Percentiles rank a stretch among this genome's conserved stretches.
These are phyloP conservation scores for Neolamprologus hecqui DNA, from an alignment of 2,113 vertebrate species.

Conservation along the genomic window DNA sequence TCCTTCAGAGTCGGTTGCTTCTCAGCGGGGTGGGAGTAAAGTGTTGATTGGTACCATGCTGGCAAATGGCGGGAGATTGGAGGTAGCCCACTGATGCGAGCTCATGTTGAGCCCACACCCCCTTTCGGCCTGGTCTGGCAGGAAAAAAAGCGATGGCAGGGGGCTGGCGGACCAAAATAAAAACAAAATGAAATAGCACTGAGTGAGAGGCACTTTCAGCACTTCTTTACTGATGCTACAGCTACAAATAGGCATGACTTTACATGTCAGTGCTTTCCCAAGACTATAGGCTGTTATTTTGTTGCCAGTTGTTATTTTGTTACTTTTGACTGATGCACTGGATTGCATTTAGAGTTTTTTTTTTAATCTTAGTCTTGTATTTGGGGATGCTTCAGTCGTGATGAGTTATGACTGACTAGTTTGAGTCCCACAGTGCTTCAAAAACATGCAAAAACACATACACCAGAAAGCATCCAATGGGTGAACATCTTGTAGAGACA, in stretches of 20 bases:
- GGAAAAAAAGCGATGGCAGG: conserved; percentile 10
- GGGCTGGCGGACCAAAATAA: neutral
- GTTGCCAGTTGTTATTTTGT: neutral
- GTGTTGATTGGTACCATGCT: conserved; percentile 71
- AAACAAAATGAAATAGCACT: conserved; percentile 7
- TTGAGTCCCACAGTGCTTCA: neutral
- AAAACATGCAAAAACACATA: neutral
- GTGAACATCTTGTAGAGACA: neutral
- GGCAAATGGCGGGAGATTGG: conserved; percentile 51
- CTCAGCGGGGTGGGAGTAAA: conserved; percentile 50
- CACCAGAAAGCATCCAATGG: neutral
- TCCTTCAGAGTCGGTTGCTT: conserved; percentile 46
- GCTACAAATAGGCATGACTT: neutral
- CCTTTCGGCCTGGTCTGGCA: conserved; percentile 23
- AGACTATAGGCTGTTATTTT: neutral
- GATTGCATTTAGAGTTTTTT: neutral
- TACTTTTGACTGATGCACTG: neutral
- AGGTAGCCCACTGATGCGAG: conserved; percentile 16
- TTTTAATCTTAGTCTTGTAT: neutral
- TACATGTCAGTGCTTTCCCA: neutral
- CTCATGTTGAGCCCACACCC: conserved; percentile 18
- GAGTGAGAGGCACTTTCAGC: neutral
- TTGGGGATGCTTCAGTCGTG: neutral
- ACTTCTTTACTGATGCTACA: neutral
- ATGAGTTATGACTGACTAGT: neutral